Percentiles rank a stretch among this genome's conserved stretches.
Evolutionary conservation across 1,140 invertebrate genomes (phyloP).

Genomic region (Neocloeon triangulifer): DNA sequence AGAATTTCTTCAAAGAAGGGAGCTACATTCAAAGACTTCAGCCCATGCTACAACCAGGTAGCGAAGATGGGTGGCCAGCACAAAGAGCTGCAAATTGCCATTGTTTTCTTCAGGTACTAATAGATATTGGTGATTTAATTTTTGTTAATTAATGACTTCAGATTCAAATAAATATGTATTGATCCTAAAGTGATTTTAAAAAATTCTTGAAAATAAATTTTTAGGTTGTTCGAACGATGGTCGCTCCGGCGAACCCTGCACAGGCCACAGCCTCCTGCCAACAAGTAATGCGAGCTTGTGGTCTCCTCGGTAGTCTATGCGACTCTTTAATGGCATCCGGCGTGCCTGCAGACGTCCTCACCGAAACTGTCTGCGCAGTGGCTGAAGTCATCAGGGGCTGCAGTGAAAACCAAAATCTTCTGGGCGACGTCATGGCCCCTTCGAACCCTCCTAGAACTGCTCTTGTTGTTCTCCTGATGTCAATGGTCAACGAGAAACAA

Average conservation of each 20-base stretch:
- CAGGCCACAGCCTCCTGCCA: slow-evolving; percentile 64
- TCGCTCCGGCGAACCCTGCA: slow-evolving; percentile 68
- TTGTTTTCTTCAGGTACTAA: too few species aligned
- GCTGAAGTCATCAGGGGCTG: slow-evolving; percentile 87
- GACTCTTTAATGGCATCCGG: slow-evolving; percentile 83
- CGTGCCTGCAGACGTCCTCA: slow-evolving; percentile 88
- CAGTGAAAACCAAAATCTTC: slow-evolving; percentile 74
- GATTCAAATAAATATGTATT: too few species aligned
- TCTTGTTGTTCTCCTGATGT: slow-evolving; percentile 87
- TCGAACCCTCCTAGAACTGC: slow-evolving; percentile 76
- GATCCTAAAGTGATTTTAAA: too few species aligned
- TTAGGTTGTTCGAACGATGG: slow-evolving; percentile 65
- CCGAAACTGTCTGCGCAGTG: slow-evolving; percentile 88
- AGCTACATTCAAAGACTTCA: slow-evolving; percentile 10
- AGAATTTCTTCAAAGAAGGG: slow-evolving; percentile 96
- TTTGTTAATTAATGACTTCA: too few species aligned
- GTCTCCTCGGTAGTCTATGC: slow-evolving; percentile 60
- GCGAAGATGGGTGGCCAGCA: too few species aligned
- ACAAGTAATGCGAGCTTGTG: slow-evolving; percentile 63
- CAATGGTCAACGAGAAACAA: slow-evolving; percentile 98
- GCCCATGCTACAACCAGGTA: too few species aligned
- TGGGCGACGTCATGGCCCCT: slow-evolving; percentile 78
- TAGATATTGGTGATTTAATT: too few species aligned
- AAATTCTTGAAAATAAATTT: too few species aligned
- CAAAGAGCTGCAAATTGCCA: too few species aligned